Evolutionary conservation across 2,797 vertebrate species (phyloP).

Genomic region (Ctenosaura bakeri): DNA sequence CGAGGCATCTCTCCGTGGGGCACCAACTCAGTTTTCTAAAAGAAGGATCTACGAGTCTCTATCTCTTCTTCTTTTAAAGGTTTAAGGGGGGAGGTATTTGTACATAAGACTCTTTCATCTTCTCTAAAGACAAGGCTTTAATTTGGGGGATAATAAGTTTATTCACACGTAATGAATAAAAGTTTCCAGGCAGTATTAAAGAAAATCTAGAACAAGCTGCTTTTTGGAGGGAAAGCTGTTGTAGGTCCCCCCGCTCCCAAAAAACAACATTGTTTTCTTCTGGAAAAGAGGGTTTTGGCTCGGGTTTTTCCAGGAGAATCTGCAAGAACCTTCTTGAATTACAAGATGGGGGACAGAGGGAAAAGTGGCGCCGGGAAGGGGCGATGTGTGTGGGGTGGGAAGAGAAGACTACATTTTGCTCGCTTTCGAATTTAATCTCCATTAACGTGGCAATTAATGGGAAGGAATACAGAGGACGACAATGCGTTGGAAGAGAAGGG

Average conservation of each 20-base stretch:
- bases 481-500: neutral
- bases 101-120: neutral
- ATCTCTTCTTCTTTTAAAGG: neutral
- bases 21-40: neutral
- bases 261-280: neutral
- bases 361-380: neutral
- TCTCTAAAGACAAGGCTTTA: neutral
- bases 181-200: neutral
- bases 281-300: neutral
- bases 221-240: neutral
- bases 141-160: neutral
- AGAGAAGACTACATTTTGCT: neutral
- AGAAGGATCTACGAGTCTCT: neutral
- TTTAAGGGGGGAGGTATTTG: neutral
- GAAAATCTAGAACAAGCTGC: neutral
- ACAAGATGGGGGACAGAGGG: neutral
- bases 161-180: neutral
- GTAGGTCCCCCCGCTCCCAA: no score
- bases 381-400: neutral
- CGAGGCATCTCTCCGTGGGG: neutral
- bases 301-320: neutral
- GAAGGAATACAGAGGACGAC: neutral
- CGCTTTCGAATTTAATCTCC: conserved; percentile 14
- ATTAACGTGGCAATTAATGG: neutral
- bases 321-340: neutral